phyloP scores from a whole-genome alignment of 2,888 invertebrate species.

The Baronia brevicornis region DNA sequence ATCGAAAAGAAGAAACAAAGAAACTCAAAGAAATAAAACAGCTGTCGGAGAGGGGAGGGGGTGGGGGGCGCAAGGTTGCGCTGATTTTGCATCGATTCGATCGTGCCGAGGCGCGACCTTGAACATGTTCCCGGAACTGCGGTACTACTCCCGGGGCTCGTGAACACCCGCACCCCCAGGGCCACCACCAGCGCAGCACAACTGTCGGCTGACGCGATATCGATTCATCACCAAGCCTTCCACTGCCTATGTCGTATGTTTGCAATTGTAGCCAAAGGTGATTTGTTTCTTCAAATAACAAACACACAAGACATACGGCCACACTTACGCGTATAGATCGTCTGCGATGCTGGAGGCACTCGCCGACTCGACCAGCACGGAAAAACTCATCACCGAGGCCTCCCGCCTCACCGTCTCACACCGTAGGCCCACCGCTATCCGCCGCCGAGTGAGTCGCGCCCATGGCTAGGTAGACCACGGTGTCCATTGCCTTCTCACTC shows the following conservation, averaged over 20 bases:
- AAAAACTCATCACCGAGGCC: constrained; percentile 40
- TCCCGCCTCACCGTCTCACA: constrained; percentile 5
- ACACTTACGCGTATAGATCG: constrained; percentile 58
- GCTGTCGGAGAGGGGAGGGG: too few species aligned
- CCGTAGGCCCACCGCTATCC: background rate
- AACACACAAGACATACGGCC: background rate
- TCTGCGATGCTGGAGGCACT: constrained; percentile 48
- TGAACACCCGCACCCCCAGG: too few species aligned
- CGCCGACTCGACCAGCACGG: constrained; percentile 47
- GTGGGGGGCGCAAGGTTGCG: too few species aligned
- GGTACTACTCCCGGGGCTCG: too few species aligned
- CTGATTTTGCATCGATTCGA: too few species aligned
- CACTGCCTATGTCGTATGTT: constrained; percentile 21
- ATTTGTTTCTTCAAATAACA: background rate
- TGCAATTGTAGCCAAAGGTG: background rate
- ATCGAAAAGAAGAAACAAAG: too few species aligned
- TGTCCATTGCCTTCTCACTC: too few species aligned
- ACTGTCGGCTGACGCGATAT: constrained; percentile 34
- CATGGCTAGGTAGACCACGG: constrained; percentile 13
- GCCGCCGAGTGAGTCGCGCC: background rate
- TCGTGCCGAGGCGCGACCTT: too few species aligned
- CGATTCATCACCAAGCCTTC: constrained; percentile 25
- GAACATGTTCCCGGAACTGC: too few species aligned
- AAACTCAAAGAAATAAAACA: too few species aligned
- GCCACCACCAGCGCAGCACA: too few species aligned